Evolutionary conservation across 2,888 invertebrate genomes (phyloP).

Genomic region (Melanophora roralis): DNA sequence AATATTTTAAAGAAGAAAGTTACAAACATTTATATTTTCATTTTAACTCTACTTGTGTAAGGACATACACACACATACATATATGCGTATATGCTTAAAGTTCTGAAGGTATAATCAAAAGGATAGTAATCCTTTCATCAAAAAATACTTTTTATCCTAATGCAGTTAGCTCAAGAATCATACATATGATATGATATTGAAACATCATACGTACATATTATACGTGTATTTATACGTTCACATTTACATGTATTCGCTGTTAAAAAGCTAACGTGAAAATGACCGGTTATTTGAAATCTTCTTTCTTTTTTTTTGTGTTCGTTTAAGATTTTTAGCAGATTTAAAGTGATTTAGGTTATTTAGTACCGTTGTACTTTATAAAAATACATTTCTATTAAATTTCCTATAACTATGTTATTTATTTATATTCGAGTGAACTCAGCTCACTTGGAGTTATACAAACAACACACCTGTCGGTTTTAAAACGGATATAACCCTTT

Average conservation of each 20-base stretch:
- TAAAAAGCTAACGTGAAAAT: constrained; percentile 3
- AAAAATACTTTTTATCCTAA: constrained; percentile 47
- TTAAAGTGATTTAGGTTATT: constrained; percentile 31
- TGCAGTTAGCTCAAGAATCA: constrained; percentile 38
- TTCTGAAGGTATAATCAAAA: constrained; percentile 59
- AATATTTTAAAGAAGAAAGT: background rate
- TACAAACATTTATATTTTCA: background rate
- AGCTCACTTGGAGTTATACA: background rate
- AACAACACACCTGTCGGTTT: constrained; percentile 37
- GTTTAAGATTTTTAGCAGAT: constrained; percentile 16
- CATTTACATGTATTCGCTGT: too few species aligned
- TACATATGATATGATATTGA: constrained; percentile 12
- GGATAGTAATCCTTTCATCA: constrained; percentile 49
- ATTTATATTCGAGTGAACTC: too few species aligned
- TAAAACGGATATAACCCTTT: constrained; percentile 48
- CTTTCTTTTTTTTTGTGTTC: background rate
- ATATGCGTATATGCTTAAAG: constrained; percentile 38
- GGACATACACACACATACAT: background rate
- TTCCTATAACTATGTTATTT: too few species aligned
- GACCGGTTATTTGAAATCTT: constrained; percentile 46
- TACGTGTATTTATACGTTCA: background rate
- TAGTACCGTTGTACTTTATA: background rate
- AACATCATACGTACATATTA: background rate
- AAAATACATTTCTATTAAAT: constrained; percentile 1
- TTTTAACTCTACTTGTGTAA: background rate